Percentiles rank a stretch among this genome's conserved stretches.
Conservation (phyloP, 1,140 invertebrate species). For the Arion vulgaris region DNA sequence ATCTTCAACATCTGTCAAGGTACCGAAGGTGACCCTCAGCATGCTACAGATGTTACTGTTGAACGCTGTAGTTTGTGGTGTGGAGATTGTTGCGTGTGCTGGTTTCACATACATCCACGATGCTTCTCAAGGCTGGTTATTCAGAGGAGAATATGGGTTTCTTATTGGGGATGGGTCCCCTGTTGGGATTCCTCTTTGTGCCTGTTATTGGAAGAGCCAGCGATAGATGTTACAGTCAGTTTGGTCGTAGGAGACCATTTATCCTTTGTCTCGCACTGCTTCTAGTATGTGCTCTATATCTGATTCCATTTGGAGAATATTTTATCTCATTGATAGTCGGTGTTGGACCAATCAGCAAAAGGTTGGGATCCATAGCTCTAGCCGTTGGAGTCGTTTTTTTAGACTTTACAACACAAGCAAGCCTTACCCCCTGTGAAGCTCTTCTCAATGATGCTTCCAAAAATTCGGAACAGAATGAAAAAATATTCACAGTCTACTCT, state of each 20-base stretch:
- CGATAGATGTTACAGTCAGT: constrained; percentile 71
- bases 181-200: constrained; percentile 73
- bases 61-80: constrained; percentile 74
- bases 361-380: constrained; percentile 60
- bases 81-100: constrained; percentile 74
- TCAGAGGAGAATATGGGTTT: constrained; percentile 73
- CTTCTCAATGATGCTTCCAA: constrained; percentile 72
- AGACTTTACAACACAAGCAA: constrained; percentile 74
- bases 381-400: constrained; percentile 72
- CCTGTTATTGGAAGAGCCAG: constrained; percentile 73
- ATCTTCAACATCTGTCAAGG: neutral
- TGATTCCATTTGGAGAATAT: constrained; percentile 68
- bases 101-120: constrained; percentile 75
- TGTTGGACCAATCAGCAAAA: constrained; percentile 47
- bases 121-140: constrained; percentile 74
- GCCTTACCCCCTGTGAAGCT: constrained; percentile 75
- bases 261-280: constrained; percentile 71
- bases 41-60: constrained; percentile 65
- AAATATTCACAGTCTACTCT: constrained; percentile 74
- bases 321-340: constrained; percentile 54
- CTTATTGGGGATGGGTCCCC: constrained; percentile 72
- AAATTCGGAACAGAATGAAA: constrained; percentile 64
- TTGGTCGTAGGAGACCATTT: constrained; percentile 74
- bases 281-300: constrained; percentile 69
- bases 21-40: constrained; percentile 38